phyloP scores from a whole-genome alignment of 2,888 invertebrate genomes.

The Thalpophila matura region DNA sequence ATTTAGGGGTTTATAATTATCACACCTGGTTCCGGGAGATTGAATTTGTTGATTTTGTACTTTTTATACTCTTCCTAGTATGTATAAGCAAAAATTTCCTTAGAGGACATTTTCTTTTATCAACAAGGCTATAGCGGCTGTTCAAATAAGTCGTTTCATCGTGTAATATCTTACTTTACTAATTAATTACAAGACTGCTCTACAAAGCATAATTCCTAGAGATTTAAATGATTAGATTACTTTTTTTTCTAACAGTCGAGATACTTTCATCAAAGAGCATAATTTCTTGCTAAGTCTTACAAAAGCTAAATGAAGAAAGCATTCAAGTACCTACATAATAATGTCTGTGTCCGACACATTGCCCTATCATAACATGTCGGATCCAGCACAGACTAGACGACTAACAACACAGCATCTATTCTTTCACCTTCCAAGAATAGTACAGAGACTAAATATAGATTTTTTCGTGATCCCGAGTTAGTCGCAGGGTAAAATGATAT shows the following conservation, averaged over 20 bases:
- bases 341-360: not conserved
- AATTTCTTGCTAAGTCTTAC: not conserved
- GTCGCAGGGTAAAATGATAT: slow-evolving; percentile 12
- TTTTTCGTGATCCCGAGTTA: not conserved
- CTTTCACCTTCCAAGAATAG: not conserved
- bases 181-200: too few relatives aligned
- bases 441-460: slow-evolving; percentile 7
- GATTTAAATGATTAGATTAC: not conserved
- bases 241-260: not conserved
- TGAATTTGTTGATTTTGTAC: not conserved
- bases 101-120: not conserved
- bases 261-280: not conserved
- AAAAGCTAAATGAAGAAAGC: not conserved
- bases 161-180: too few relatives aligned
- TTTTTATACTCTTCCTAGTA: not conserved
- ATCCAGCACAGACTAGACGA: not conserved
- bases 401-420: not conserved
- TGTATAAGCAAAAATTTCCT: not conserved
- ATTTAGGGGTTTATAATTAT: not conserved
- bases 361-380: not conserved
- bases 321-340: not conserved
- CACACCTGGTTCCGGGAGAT: slow-evolving; percentile 17
- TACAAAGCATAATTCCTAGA: not conserved
- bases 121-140: too few relatives aligned
- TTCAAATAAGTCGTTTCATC: too few relatives aligned